These are phyloP conservation scores for Synanthedon vespiformis DNA, from an alignment of 2,888 invertebrate species.

Conservation along the genomic window DNA sequence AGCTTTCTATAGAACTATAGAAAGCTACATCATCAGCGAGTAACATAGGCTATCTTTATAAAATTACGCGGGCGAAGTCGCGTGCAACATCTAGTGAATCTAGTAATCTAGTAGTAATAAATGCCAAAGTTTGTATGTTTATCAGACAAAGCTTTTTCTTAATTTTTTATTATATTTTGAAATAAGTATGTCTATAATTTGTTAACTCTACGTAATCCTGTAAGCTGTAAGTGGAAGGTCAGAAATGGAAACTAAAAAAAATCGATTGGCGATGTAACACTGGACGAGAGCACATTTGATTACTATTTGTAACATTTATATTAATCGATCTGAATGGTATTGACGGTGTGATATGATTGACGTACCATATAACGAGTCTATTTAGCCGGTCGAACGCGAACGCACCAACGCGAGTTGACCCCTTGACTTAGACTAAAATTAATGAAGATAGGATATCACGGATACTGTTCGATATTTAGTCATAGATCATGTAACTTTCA, in stretches of 20 bases:
- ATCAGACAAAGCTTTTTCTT: too few relatives aligned
- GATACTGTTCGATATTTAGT: background rate
- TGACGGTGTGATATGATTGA: conserved; percentile 40
- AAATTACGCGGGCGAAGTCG: too few relatives aligned
- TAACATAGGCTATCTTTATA: too few relatives aligned
- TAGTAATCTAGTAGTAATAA: too few relatives aligned
- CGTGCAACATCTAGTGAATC: too few relatives aligned
- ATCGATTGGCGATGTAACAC: conserved; percentile 46
- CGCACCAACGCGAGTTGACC: conserved; percentile 23
- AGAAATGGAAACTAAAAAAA: conserved; percentile 32
- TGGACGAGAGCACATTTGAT: conserved; percentile 51
- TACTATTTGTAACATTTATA: conserved; percentile 66
- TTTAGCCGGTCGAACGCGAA: conserved; percentile 38
- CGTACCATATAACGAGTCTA: conserved; percentile 55
- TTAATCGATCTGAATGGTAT: conserved; percentile 51
- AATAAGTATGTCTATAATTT: background rate
- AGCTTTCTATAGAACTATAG: too few relatives aligned
- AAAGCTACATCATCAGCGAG: too few relatives aligned
- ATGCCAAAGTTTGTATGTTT: too few relatives aligned
- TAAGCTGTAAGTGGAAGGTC: conserved; percentile 22
- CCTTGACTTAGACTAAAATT: conserved; percentile 9
- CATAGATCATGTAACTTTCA: background rate
- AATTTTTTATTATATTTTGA: too few relatives aligned
- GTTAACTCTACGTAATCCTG: background rate
- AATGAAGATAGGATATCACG: background rate